Percentiles rank a stretch among this genome's conserved stretches.
Conservation (phyloP, 37 sponge, comb jelly and placozoan genomes). For the Tethya wilhelma region DNA sequence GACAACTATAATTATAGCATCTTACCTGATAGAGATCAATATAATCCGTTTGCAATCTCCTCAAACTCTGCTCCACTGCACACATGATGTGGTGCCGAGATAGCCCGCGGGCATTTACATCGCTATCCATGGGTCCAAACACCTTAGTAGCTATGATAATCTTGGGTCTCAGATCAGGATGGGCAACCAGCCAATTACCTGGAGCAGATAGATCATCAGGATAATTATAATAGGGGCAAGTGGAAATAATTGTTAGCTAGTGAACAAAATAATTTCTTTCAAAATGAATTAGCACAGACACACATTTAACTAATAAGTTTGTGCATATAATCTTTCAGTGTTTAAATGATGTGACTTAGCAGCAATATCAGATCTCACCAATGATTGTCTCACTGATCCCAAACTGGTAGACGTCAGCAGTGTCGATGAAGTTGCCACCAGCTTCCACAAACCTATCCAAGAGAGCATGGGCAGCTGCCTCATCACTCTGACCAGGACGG, state of each 20-base stretch:
- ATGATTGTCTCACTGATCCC: slow-evolving; percentile 84
- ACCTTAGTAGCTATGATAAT: slow-evolving; percentile 65
- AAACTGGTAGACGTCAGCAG: slow-evolving; percentile 85
- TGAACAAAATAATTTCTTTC: too few relatives aligned
- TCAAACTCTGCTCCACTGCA: slow-evolving; percentile 81
- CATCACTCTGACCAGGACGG: slow-evolving; percentile 88
- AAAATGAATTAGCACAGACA: too few relatives aligned
- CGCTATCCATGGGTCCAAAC: slow-evolving; percentile 65
- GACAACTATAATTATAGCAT: too few relatives aligned
- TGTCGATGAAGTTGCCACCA: slow-evolving; percentile 96
- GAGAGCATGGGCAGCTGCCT: slow-evolving; percentile 61
- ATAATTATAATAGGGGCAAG: too few relatives aligned
- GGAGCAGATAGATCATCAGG: background rate
- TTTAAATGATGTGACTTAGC: slow-evolving; percentile 32
- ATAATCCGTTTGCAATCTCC: slow-evolving; percentile 71
- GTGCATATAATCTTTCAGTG: slow-evolving; percentile 26
- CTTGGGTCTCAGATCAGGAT: slow-evolving; percentile 38
- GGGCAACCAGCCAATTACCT: slow-evolving; percentile 68
- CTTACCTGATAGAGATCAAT: slow-evolving; percentile 88
- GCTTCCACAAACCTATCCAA: slow-evolving; percentile 79
- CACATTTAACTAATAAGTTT: background rate
- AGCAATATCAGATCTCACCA: slow-evolving; percentile 37
- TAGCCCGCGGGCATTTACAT: slow-evolving; percentile 79
- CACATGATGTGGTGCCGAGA: slow-evolving; percentile 85
- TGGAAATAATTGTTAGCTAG: too few relatives aligned